Percentiles rank a stretch among this genome's conserved stretches.
Conservation (phyloP, 2,888 invertebrate genomes). For the Thereva nobilitata region DNA sequence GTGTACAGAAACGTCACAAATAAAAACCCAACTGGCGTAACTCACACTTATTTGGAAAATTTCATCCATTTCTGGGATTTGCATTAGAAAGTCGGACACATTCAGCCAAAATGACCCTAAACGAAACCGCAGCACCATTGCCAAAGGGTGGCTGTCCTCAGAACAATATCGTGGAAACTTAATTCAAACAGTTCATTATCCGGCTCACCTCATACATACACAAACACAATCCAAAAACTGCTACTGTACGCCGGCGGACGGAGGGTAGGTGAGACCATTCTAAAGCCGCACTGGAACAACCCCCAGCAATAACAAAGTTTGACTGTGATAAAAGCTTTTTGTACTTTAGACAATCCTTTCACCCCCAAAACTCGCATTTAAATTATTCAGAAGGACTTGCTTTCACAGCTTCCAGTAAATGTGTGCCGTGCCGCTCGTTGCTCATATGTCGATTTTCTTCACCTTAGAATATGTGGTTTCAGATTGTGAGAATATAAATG, state of each 20-base stretch:
- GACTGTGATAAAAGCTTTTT: slow-evolving; percentile 38
- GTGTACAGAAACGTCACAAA: background rate
- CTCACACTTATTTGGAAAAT: slow-evolving; percentile 7
- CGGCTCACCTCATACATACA: slow-evolving; percentile 26
- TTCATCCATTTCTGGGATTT: slow-evolving; percentile 27
- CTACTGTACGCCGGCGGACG: background rate
- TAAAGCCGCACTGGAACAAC: background rate
- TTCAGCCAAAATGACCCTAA: slow-evolving; percentile 26
- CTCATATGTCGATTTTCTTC: too few relatives aligned
- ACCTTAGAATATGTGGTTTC: too few relatives aligned
- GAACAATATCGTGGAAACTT: slow-evolving; percentile 37
- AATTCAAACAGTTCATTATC: slow-evolving; percentile 39
- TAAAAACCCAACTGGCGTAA: slow-evolving; percentile 22
- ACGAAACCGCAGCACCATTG: slow-evolving; percentile 37
- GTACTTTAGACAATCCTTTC: slow-evolving; percentile 38
- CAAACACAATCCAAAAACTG: background rate
- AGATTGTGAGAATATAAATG: too few relatives aligned
- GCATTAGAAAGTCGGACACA: slow-evolving; percentile 30
- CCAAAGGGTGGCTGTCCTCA: slow-evolving; percentile 30
- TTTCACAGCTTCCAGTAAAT: slow-evolving; percentile 18
- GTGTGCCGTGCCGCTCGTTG: background rate
- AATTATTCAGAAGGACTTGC: slow-evolving; percentile 28
- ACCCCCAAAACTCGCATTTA: slow-evolving; percentile 34
- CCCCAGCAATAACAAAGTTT: slow-evolving; percentile 32
- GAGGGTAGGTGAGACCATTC: background rate